Percentiles rank a stretch among this genome's conserved stretches.
Evolutionary conservation across 2,797 vertebrate species (phyloP).

Genomic region (Cyclura pinguis): DNA sequence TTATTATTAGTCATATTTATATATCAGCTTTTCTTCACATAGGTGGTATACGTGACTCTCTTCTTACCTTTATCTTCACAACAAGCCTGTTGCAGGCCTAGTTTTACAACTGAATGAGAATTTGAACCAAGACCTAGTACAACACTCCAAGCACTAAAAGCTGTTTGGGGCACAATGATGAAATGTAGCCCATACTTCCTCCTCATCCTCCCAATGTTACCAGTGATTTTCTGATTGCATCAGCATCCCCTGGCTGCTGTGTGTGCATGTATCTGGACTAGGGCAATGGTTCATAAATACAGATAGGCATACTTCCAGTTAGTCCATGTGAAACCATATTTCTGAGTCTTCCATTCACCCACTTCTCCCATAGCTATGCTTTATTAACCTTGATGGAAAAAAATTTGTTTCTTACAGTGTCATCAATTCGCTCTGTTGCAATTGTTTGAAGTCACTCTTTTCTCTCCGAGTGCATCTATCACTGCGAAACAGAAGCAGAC

Average conservation of each 20-base stretch:
- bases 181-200: neutral
- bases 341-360: conserved; percentile 5
- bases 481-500: conserved; percentile 23
- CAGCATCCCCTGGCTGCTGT: neutral
- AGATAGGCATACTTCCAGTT: neutral
- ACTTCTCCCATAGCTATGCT: neutral
- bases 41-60: neutral
- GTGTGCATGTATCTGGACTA: neutral
- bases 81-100: neutral
- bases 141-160: neutral
- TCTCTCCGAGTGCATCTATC: conserved; percentile 8
- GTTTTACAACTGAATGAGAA: neutral
- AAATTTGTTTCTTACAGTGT: neutral
- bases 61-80: neutral
- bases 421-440: conserved; percentile 2
- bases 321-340: neutral
- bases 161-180: neutral
- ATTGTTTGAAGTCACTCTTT: conserved; percentile 19
- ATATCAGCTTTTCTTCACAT: neutral
- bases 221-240: neutral
- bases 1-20: neutral
- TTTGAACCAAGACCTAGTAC: neutral
- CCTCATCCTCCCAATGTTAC: neutral
- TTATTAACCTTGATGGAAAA: neutral
- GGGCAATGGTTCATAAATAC: neutral